A percentile compares a stretch with the other conserved stretches of the same genome.
Conservation (phyloP, 2,797 vertebrate species). For the Thaleichthys pacificus region DNA sequence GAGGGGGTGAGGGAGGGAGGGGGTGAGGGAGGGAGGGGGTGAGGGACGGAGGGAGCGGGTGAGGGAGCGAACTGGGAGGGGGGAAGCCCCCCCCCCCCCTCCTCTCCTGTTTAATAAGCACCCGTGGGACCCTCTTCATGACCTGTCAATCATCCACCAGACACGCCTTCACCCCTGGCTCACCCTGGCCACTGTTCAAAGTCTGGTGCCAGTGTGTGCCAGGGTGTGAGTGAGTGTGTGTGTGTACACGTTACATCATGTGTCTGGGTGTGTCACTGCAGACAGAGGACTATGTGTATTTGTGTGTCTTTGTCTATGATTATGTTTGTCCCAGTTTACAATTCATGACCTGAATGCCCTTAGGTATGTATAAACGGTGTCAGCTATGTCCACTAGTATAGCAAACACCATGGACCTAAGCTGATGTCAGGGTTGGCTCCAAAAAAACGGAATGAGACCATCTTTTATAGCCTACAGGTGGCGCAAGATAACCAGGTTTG, state of each 20-base stretch:
- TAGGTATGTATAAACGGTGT: neutral
- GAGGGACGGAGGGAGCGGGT: conserved; percentile 36
- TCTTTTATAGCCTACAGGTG: conserved; percentile 59
- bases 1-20: conserved; percentile 12
- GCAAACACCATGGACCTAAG: neutral
- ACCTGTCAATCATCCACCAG: conserved; percentile 12
- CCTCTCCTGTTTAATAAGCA: conserved; percentile 2
- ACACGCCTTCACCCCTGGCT: neutral
- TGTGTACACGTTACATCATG: neutral
- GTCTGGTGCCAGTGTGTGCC: conserved; percentile 9
- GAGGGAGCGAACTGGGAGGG: neutral
- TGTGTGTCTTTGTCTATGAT: conserved; percentile 4
- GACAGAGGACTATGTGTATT: conserved; percentile 8
- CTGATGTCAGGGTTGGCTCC: neutral
- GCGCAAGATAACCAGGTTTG: conserved; percentile 57
- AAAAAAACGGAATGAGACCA: neutral
- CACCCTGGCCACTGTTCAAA: conserved; percentile 4
- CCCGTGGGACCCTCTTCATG: conserved; percentile 18
- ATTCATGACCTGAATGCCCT: neutral
- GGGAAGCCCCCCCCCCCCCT: too few species aligned
- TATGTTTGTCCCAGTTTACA: neutral
- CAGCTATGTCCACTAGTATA: neutral
- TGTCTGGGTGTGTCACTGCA: neutral
- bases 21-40: conserved; percentile 1
- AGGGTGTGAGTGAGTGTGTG: neutral